phyloP scores from a whole-genome alignment of 2,113 vertebrate genomes.

The Anhinga rufa region DNA sequence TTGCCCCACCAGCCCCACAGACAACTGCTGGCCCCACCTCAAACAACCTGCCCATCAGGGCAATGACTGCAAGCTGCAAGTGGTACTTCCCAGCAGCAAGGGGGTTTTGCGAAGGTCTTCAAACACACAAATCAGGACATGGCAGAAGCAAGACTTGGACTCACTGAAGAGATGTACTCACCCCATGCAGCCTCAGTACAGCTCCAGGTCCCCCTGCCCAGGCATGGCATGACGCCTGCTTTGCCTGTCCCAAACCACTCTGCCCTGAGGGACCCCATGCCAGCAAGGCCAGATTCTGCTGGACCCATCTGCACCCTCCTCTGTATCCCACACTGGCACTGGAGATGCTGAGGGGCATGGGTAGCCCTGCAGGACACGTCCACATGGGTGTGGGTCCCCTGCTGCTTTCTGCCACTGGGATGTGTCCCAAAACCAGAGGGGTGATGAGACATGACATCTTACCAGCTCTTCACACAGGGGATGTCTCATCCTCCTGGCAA shows the following conservation, averaged over 20 bases:
- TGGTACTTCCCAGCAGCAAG: background rate
- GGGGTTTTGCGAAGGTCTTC: background rate
- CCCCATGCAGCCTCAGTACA: background rate
- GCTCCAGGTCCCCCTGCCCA: background rate
- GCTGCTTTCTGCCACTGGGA: background rate
- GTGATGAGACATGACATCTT: background rate
- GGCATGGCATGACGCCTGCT: accelerated
- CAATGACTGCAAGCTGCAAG: background rate
- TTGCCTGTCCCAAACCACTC: background rate
- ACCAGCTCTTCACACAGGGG: conserved; percentile 71
- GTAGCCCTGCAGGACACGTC: accelerated
- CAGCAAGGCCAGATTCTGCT: background rate
- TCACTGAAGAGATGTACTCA: background rate
- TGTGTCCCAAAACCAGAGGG: background rate
- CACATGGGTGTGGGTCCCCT: accelerated
- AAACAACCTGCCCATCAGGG: accelerated
- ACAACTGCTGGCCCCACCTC: background rate
- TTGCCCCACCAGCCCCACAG: background rate
- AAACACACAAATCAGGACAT: background rate
- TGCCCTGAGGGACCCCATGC: background rate
- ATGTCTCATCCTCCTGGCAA: conserved; percentile 61
- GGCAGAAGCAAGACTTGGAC: background rate
- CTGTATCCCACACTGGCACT: background rate
- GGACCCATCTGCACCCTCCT: background rate
- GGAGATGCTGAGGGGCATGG: background rate